phyloP scores from a whole-genome alignment of 1,140 invertebrate species.

The Drusus annulatus region DNA sequence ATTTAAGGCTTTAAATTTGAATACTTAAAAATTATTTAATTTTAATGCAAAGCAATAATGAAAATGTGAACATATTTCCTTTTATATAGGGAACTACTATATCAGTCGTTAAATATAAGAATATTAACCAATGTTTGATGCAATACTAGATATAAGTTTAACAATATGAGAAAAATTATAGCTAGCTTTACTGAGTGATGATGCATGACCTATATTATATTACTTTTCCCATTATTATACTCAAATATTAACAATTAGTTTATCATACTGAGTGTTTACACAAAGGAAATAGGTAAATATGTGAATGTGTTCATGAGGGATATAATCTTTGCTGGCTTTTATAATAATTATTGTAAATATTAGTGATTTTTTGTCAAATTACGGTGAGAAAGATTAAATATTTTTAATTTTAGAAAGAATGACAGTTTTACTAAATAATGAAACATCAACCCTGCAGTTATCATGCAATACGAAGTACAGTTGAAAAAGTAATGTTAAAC shows the following conservation, averaged over 20 bases:
- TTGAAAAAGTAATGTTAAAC: too few relatives aligned
- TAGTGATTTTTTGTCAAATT: too few relatives aligned
- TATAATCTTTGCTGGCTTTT: too few relatives aligned
- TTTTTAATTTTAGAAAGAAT: too few relatives aligned
- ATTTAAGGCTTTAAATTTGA: slow-evolving; percentile 7
- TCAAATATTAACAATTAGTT: background rate
- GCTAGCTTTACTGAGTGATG: background rate
- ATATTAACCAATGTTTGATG: slow-evolving; percentile 48
- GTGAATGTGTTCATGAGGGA: too few relatives aligned
- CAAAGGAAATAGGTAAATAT: background rate
- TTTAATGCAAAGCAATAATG: background rate
- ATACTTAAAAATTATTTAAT: background rate
- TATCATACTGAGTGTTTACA: background rate
- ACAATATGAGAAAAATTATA: background rate
- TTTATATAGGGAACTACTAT: background rate
- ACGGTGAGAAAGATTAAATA: too few relatives aligned
- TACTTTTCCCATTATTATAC: background rate
- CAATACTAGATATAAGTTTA: slow-evolving; percentile 50
- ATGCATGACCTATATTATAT: background rate
- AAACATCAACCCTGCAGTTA: too few relatives aligned
- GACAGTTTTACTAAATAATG: too few relatives aligned
- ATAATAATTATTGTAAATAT: too few relatives aligned
- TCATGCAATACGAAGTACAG: too few relatives aligned
- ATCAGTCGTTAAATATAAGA: slow-evolving; percentile 37
- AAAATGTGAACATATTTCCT: slow-evolving; percentile 1